These are phyloP conservation scores for Pyrocephalus nanus DNA, from an alignment of 2,797 vertebrate species.

Conservation along the genomic window DNA sequence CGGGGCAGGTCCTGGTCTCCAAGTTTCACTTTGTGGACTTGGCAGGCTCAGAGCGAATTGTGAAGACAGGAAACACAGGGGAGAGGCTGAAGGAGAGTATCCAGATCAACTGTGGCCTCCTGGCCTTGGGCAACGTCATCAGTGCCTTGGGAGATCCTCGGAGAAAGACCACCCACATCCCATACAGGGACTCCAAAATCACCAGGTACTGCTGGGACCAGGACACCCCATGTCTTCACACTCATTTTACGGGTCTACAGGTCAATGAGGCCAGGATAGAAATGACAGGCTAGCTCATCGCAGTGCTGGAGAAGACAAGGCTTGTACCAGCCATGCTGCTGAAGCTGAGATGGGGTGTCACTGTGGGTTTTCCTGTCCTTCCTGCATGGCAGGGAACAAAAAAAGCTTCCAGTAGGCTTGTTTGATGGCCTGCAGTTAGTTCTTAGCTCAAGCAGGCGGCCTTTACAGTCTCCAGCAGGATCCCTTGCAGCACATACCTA, in stretches of 20 bases:
- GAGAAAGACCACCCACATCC: conserved; percentile 91
- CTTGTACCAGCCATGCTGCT: background rate
- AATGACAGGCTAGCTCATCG: accelerated
- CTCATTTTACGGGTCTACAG: background rate
- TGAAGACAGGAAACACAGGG: conserved; percentile 91
- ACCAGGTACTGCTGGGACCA: conserved; percentile 82
- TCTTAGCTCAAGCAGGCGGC: background rate
- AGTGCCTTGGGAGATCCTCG: conserved; percentile 94
- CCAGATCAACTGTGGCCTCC: conserved; percentile 95
- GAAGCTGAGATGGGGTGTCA: background rate
- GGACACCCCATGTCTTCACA: accelerated
- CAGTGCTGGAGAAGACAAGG: background rate
- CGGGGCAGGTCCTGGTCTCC: conserved; percentile 86
- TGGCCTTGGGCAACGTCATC: conserved; percentile 95
- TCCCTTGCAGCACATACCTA: background rate
- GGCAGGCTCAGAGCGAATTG: conserved; percentile 93
- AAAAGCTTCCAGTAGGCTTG: background rate
- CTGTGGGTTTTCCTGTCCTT: background rate
- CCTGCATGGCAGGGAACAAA: background rate
- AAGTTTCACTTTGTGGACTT: conserved; percentile 98
- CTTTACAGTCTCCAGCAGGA: background rate
- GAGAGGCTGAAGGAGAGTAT: conserved; percentile 96
- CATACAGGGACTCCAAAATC: conserved; percentile 98
- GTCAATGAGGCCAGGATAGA: background rate
- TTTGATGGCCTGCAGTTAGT: background rate